These are phyloP conservation scores for Gnathonemus echidnorhynchus DNA, from an alignment of 2,113 vertebrate species.

Conservation along the genomic window DNA sequence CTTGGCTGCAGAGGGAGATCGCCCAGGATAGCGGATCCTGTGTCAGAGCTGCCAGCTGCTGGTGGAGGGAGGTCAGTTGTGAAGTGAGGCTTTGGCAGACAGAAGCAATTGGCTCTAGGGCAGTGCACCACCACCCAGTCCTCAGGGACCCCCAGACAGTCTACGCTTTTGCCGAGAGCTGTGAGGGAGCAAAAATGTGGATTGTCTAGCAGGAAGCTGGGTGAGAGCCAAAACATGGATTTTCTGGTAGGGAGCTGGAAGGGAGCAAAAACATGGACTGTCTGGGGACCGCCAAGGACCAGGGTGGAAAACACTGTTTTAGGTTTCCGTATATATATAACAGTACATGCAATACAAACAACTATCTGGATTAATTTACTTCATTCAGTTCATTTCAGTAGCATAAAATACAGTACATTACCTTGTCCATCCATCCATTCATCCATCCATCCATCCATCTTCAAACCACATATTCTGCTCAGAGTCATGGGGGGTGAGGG, in stretches of 20 bases:
- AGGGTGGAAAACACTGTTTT: not conserved
- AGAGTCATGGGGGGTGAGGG: not conserved
- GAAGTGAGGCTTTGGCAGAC: not conserved
- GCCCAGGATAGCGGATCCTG: no score
- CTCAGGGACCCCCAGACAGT: not conserved
- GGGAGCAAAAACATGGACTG: not conserved
- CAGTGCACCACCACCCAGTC: not conserved
- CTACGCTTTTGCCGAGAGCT: not conserved
- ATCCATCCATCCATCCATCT: not conserved
- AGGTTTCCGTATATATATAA: not conserved
- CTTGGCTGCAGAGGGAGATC: not conserved
- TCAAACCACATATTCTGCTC: not conserved
- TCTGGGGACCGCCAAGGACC: no score
- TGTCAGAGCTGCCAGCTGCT: not conserved
- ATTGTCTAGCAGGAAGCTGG: not conserved
- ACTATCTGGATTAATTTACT: not conserved
- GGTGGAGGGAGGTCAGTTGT: not conserved
- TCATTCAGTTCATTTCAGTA: not conserved
- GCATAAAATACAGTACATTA: not conserved
- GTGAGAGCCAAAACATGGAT: no score
- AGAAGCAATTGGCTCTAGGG: not conserved
- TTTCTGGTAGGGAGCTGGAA: not conserved
- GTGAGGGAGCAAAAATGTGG: not conserved
- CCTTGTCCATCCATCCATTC: no score
- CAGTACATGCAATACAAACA: not conserved